phyloP scores from a whole-genome alignment of 2,797 vertebrate species.

The Halcyon chelicuti region DNA sequence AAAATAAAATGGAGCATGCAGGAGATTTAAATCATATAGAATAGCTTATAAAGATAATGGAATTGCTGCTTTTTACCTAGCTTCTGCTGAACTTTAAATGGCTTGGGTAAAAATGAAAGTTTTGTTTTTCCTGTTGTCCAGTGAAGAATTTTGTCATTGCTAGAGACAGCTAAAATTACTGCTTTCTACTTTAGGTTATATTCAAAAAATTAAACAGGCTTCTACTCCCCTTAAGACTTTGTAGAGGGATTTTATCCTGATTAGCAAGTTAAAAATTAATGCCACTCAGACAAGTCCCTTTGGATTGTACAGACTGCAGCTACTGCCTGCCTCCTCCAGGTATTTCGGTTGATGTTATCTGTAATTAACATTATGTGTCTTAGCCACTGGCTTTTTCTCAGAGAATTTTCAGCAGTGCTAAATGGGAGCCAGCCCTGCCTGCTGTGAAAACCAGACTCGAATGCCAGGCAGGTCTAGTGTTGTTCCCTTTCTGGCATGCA shows the following conservation, averaged over 20 bases:
- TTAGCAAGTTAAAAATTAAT: slow-evolving; percentile 64
- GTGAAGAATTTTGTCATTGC: background rate
- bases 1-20: background rate
- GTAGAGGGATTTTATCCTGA: slow-evolving; percentile 49
- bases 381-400: background rate
- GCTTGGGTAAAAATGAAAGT: background rate
- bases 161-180: background rate
- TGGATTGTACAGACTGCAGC: slow-evolving; percentile 18
- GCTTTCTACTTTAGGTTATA: slow-evolving; percentile 20
- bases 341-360: slow-evolving; percentile 2
- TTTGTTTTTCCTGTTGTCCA: slow-evolving; percentile 12
- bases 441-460: background rate
- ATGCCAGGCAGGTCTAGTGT: background rate
- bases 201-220: slow-evolving; percentile 47
- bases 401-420: background rate
- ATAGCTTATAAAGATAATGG: background rate
- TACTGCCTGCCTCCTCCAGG: slow-evolving; percentile 30
- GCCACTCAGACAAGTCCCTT: slow-evolving; percentile 19
- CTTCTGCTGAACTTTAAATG: background rate
- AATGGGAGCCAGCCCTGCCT: background rate
- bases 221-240: slow-evolving; percentile 8
- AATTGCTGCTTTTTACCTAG: background rate
- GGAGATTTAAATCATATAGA: background rate
- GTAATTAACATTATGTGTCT: slow-evolving; percentile 12
- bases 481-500: background rate